Conservation (phyloP, 2,113 vertebrate genomes). For the Syngnathus scovelli region DNA sequence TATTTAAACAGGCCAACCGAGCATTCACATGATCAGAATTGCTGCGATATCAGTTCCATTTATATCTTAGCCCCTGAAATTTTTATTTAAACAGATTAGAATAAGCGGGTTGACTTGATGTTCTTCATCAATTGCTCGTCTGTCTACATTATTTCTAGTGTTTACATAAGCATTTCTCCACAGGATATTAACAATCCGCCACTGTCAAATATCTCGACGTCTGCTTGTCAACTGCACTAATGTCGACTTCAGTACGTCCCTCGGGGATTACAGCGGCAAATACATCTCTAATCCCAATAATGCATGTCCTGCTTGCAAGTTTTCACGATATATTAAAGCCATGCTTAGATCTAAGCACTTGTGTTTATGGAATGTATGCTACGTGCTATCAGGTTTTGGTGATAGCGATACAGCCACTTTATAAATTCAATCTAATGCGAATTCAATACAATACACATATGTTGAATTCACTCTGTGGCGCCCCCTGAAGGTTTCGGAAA, state of each 20-base stretch:
- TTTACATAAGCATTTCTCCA: slow-evolving; percentile 18
- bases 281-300: slow-evolving; percentile 28
- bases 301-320: slow-evolving; percentile 7
- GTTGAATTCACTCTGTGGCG: no score
- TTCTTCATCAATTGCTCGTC: not conserved
- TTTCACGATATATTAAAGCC: not conserved
- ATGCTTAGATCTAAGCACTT: not conserved
- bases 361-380: not conserved
- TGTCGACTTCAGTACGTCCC: slow-evolving; percentile 17
- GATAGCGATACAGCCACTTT: not conserved
- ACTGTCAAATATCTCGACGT: slow-evolving; percentile 3
- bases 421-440: not conserved
- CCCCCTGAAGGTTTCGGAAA: no score
- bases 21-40: not conserved
- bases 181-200: slow-evolving; percentile 4
- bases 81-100: not conserved
- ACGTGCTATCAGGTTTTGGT: not conserved
- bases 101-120: not conserved
- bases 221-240: slow-evolving; percentile 14
- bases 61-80: not conserved
- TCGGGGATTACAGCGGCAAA: slow-evolving; percentile 31
- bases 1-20: not conserved
- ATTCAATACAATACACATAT: not conserved
- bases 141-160: slow-evolving; percentile 2
- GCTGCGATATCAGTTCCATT: not conserved